A percentile compares a stretch with the other conserved stretches of the same genome.
phyloP scores from a whole-genome alignment of 2,113 vertebrate genomes.

The Trachemys scripta region DNA sequence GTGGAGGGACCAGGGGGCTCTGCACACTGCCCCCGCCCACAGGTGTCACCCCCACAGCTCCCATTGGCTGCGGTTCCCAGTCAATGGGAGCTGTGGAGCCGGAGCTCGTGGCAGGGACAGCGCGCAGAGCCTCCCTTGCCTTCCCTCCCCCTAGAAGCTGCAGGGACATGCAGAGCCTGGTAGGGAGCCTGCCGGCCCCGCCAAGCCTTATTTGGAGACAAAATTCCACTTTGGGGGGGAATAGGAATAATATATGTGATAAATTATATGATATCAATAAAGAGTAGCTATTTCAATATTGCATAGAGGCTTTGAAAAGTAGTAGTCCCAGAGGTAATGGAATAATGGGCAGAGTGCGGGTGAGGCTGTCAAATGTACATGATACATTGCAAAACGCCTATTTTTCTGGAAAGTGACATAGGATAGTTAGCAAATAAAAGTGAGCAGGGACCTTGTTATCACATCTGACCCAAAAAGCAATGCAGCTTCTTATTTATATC shows the following conservation, averaged over 20 bases:
- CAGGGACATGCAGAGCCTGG: too few species aligned
- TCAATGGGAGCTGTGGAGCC: too few species aligned
- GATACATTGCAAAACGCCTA: slow-evolving; percentile 2
- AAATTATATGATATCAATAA: background rate
- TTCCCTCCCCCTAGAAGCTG: too few species aligned
- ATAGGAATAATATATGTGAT: background rate
- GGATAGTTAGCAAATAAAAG: background rate
- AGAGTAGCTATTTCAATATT: background rate
- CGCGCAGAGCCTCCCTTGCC: too few species aligned
- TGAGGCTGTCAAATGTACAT: background rate
- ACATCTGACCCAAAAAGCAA: slow-evolving; percentile 1
- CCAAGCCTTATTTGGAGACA: background rate
- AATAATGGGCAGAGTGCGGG: background rate
- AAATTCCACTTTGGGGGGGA: background rate
- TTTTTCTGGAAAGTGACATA: background rate
- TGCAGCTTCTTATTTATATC: background rate
- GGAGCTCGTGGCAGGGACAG: too few species aligned
- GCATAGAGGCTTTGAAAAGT: background rate
- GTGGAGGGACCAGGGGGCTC: too few species aligned
- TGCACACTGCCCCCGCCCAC: too few species aligned
- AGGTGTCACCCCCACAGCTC: too few species aligned
- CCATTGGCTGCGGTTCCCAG: too few species aligned
- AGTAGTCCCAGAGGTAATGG: background rate
- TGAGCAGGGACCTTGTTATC: background rate
- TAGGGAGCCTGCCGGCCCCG: too few species aligned